Evolutionary conservation across 1,140 invertebrate species (phyloP).

Genomic region (Marisa cornuarietis): DNA sequence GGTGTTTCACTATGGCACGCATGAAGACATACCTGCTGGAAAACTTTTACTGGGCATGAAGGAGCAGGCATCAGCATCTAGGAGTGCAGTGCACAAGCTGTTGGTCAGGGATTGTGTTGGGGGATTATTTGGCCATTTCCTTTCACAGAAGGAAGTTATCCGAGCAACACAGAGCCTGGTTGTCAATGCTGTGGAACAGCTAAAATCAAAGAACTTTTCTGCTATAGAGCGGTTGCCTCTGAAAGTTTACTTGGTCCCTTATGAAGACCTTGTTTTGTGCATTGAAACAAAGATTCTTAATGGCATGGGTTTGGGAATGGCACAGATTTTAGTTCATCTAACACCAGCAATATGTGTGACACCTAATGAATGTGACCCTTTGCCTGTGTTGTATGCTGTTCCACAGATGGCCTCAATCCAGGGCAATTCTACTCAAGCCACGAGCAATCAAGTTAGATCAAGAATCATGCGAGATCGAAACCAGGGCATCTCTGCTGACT

Average conservation of each 20-base stretch:
- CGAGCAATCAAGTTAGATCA: conserved; percentile 5
- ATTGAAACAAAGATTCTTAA: conserved; percentile 48
- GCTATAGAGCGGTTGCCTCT: conserved; percentile 52
- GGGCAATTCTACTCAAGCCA: conserved; percentile 14
- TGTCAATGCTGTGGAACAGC: conserved; percentile 41
- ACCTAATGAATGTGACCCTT: conserved; percentile 34
- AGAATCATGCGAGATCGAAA: conserved; percentile 23
- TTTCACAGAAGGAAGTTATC: conserved; percentile 37
- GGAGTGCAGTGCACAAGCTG: conserved; percentile 16
- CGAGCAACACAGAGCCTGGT: conserved; percentile 37
- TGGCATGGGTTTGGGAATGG: conserved; percentile 41
- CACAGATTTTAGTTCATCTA: conserved; percentile 47
- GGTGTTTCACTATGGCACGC: conserved; percentile 30
- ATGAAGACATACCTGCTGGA: conserved; percentile 44
- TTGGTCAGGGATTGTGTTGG: conserved; percentile 19
- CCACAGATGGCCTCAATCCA: conserved; percentile 25
- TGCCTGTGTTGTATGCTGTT: conserved; percentile 40
- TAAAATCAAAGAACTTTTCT: conserved; percentile 43
- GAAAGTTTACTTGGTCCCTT: conserved; percentile 38
- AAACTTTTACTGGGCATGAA: conserved; percentile 39
- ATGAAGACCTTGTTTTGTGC: conserved; percentile 34
- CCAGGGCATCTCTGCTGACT: conserved; percentile 25
- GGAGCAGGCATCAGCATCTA: conserved; percentile 4
- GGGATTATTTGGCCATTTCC: conserved; percentile 30
- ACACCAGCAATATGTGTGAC: conserved; percentile 47